Conservation (phyloP, 1,140 invertebrate genomes). For the Antheraea pernyi region DNA sequence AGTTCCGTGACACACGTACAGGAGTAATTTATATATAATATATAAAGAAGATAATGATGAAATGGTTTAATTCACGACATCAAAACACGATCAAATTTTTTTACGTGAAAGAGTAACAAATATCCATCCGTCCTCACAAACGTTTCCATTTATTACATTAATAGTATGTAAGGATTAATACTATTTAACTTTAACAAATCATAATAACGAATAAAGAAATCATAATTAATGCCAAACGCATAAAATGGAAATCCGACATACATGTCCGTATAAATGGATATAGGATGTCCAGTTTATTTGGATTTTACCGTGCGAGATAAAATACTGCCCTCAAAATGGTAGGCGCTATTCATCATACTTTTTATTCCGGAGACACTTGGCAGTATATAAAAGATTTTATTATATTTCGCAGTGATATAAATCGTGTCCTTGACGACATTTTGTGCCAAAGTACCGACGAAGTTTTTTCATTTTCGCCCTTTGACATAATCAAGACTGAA, state of each 20-base stretch:
- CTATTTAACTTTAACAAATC: not conserved
- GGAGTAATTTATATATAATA: no score
- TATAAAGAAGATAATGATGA: no score
- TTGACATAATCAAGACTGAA: not conserved
- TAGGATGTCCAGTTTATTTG: not conserved
- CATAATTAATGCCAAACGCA: not conserved
- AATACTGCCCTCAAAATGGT: not conserved
- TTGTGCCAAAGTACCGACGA: not conserved
- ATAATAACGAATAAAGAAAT: not conserved
- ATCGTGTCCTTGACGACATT: constrained; percentile 2
- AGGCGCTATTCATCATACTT: constrained; percentile 2
- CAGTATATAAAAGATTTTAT: constrained; percentile 5
- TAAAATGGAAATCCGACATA: not conserved
- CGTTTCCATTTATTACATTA: no score
- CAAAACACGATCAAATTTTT: no score
- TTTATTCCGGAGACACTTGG: not conserved
- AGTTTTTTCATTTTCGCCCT: not conserved
- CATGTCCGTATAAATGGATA: not conserved
- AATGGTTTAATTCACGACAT: no score
- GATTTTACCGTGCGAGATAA: not conserved
- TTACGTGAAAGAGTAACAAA: no score
- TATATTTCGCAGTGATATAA: constrained; percentile 5
- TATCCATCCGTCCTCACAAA: no score
- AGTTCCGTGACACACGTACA: no score
- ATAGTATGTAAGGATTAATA: not conserved